Evolutionary conservation across 2,888 invertebrate genomes (phyloP), one percentile per base, ranked within the genome.

Genomic region (Eupithecia inturbata): DNA sequence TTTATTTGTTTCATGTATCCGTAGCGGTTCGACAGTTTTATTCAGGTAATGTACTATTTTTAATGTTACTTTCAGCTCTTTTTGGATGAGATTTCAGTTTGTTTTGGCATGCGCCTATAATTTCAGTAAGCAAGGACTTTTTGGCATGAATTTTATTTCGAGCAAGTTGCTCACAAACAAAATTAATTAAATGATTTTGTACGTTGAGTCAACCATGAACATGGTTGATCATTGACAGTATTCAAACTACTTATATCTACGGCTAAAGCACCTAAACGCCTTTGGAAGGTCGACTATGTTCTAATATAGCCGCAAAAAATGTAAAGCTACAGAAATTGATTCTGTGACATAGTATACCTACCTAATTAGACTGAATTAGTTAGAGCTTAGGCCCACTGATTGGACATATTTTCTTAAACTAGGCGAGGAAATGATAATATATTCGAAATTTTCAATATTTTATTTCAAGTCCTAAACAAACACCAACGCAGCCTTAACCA

Each of bases 21-120:
- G 91, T 91, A 93, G 94, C 94, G 82, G 94, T 94, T 62, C 93
- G 93, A 87, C 93, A 94, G 85, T 87, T 93, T 84, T 94, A 94
- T 85, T 92, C 93, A 93, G 94, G 94, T 94, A 94, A 92, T 66
- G 66, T 66, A 66, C 66, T 39, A n/a, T 12, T 68, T n/a, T 36
- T 68, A 73, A 73, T 41, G 16, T 67, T 73, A 69, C 68, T 72
- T 66, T 33, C 31, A 66, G 22, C 22, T 39, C 22, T 22, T 39
- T 64, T 12, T 64, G 63, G 36, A 64, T 64, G 63, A 64, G 6
- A n/a, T 57, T 74, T 70, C 22, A 14, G 39, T 75, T 72, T 73
- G 12, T 53, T 49, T 73, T 69, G 10, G 63, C 63, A 36, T 57
- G 26, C 12, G 26, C 26, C 57, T 57, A 10, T 33, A 33, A 33